phyloP scores from a whole-genome alignment of 2,113 vertebrate genomes.

The Atrichornis clamosus region DNA sequence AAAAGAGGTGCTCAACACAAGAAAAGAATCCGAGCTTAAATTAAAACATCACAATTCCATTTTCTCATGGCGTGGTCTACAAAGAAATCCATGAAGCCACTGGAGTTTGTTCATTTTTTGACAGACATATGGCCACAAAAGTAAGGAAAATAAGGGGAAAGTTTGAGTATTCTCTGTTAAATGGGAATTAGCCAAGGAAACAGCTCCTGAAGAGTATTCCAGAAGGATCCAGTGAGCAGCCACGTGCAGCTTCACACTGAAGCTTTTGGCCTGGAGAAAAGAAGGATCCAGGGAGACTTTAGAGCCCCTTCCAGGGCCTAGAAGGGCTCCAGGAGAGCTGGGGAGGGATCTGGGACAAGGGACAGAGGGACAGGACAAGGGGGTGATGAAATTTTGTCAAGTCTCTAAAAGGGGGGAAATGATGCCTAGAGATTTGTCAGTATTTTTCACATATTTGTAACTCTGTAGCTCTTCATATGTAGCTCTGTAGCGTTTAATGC shows the following conservation, averaged over 20 bases:
- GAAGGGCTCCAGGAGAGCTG: neutral
- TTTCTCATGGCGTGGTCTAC: neutral
- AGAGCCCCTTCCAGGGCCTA: neutral
- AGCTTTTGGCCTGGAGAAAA: neutral
- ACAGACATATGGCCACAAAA: neutral
- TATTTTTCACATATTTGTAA: no score
- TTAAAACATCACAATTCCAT: neutral
- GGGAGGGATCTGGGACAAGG: neutral
- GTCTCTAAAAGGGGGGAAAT: no score
- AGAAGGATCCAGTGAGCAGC: neutral
- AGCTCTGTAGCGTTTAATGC: no score
- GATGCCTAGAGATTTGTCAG: no score
- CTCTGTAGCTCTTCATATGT: no score
- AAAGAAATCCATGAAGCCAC: neutral
- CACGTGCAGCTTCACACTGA: neutral
- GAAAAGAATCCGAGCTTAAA: neutral
- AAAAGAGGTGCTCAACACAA: neutral
- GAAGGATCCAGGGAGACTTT: neutral
- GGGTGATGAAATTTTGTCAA: no score
- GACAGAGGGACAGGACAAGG: rapidly evolving
- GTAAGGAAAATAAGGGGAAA: neutral
- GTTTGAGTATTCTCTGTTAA: neutral
- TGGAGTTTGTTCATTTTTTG: neutral
- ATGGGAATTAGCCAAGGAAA: neutral
- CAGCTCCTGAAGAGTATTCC: neutral